Percentiles rank a stretch among this genome's conserved stretches.
phyloP scores from a whole-genome alignment of 2,113 vertebrate species.

The Osmerus eperlanus region DNA sequence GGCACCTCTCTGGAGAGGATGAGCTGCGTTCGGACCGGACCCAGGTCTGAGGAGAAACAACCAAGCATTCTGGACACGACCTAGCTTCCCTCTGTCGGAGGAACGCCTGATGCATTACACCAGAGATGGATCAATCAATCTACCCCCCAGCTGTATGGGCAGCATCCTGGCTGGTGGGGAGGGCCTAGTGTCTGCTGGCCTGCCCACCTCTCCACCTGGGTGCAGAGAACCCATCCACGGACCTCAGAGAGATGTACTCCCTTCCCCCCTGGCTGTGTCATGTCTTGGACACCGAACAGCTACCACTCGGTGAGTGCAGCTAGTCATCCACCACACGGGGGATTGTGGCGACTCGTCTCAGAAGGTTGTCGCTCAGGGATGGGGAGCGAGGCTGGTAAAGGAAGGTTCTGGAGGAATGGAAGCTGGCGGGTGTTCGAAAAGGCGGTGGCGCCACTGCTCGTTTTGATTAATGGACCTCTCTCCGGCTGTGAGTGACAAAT shows the following conservation, averaged over 20 bases:
- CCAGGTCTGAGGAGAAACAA: constrained; percentile 32
- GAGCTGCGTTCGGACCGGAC: constrained; percentile 43
- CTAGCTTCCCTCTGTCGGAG: constrained; percentile 35
- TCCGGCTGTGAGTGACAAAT: constrained; percentile 68
- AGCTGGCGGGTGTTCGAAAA: constrained; percentile 26
- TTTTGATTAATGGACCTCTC: constrained; percentile 73
- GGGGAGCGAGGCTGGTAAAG: too few relatives aligned
- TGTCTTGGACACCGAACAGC: too few relatives aligned
- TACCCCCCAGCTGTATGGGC: constrained; percentile 39
- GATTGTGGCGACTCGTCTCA: too few relatives aligned
- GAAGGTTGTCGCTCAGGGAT: too few relatives aligned
- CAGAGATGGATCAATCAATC: constrained; percentile 64
- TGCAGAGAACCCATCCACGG: constrained; percentile 16
- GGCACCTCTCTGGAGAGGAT: constrained; percentile 60
- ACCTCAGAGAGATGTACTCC: too few relatives aligned
- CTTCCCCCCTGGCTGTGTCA: too few relatives aligned
- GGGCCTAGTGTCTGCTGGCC: constrained; percentile 19
- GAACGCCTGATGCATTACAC: constrained; percentile 61
- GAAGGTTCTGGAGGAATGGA: neutral
- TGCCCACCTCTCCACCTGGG: constrained; percentile 33
- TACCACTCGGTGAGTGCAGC: too few relatives aligned
- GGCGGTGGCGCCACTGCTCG: constrained; percentile 33
- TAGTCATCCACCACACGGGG: too few relatives aligned
- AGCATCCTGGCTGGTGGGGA: constrained; percentile 48
- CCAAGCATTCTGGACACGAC: constrained; percentile 32